These are phyloP conservation scores for Crossaster papposus DNA, from an alignment of 53 echinoderm and acorn worm genomes.

Conservation along the genomic window DNA sequence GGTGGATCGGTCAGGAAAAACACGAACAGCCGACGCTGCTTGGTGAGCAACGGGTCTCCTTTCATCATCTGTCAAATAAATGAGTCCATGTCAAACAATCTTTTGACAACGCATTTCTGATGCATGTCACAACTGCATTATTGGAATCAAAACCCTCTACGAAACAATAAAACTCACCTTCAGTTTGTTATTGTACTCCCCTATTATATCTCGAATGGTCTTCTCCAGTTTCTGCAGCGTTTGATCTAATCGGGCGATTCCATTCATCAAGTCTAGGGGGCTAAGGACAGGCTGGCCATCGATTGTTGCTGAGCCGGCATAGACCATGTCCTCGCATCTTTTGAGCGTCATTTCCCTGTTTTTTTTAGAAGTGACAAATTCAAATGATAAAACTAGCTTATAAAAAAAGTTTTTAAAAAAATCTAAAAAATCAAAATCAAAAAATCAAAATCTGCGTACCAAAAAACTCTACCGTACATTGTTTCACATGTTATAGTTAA, in stretches of 20 bases:
- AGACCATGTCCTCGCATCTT: constrained; percentile 85
- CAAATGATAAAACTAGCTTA: background rate
- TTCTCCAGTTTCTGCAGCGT: constrained; percentile 82
- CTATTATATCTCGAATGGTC: constrained; percentile 87
- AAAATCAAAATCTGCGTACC: too few relatives aligned
- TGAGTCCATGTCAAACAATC: background rate
- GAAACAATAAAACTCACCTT: constrained; percentile 65
- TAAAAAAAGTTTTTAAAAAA: too few relatives aligned
- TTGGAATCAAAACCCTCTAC: too few relatives aligned
- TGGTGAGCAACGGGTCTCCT: constrained; percentile 73
- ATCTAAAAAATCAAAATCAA: too few relatives aligned
- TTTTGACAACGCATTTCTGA: too few relatives aligned
- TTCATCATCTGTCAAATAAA: constrained; percentile 73
- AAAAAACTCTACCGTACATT: too few relatives aligned
- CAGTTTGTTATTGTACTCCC: constrained; percentile 83
- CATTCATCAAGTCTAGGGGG: constrained; percentile 81
- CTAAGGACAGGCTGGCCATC: constrained; percentile 84
- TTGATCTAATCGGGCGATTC: constrained; percentile 82
- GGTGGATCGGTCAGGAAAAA: constrained; percentile 87
- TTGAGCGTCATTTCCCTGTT: constrained; percentile 77
- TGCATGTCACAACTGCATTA: too few relatives aligned
- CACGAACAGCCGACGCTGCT: constrained; percentile 82
- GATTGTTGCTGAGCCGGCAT: constrained; percentile 83
- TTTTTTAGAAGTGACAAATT: background rate
- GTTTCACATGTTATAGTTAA: too few relatives aligned